Evolutionary conservation across 2,797 vertebrate species (phyloP).

Genomic region (Mormyrops attenuatus): DNA sequence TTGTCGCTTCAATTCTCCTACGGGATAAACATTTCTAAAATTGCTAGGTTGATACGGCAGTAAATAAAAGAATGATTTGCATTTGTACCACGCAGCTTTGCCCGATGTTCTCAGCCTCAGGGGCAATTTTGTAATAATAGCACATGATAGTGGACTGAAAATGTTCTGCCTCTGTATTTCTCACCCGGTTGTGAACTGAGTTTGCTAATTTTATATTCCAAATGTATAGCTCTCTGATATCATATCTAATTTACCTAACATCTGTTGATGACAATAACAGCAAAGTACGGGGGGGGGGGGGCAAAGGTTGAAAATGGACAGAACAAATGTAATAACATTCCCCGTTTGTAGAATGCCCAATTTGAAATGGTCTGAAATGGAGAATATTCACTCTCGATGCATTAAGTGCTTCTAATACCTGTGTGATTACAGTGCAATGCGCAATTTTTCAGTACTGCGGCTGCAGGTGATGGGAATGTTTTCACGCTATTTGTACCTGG

Average conservation of each 20-base stretch:
- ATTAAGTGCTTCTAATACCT: constrained; percentile 19
- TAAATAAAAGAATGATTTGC: constrained; percentile 19
- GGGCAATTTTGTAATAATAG: constrained; percentile 20
- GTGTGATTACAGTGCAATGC: constrained; percentile 7
- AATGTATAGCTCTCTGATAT: constrained; percentile 14
- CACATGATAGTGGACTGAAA: constrained; percentile 4
- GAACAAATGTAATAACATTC: constrained; percentile 1
- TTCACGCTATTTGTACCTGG: neutral
- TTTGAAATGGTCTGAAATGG: constrained; percentile 16
- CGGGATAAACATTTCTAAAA: constrained; percentile 13
- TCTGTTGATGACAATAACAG: constrained; percentile 21
- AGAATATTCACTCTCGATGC: constrained; percentile 13
- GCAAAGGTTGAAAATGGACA: constrained; percentile 17
- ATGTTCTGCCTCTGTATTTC: neutral
- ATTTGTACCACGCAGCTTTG: neutral
- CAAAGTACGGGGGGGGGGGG: neutral
- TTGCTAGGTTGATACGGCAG: neutral
- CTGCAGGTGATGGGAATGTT: neutral
- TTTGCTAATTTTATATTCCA: constrained; percentile 21
- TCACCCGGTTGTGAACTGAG: constrained; percentile 6
- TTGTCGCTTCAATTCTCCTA: constrained; percentile 10
- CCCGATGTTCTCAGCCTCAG: neutral
- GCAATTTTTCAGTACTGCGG: neutral
- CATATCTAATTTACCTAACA: constrained; percentile 14
- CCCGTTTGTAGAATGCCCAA: neutral